Percentiles rank a stretch among this genome's conserved stretches.
These are phyloP conservation scores for Machimus rusticus DNA, from an alignment of 2,888 invertebrate genomes.

Conservation along the genomic window DNA sequence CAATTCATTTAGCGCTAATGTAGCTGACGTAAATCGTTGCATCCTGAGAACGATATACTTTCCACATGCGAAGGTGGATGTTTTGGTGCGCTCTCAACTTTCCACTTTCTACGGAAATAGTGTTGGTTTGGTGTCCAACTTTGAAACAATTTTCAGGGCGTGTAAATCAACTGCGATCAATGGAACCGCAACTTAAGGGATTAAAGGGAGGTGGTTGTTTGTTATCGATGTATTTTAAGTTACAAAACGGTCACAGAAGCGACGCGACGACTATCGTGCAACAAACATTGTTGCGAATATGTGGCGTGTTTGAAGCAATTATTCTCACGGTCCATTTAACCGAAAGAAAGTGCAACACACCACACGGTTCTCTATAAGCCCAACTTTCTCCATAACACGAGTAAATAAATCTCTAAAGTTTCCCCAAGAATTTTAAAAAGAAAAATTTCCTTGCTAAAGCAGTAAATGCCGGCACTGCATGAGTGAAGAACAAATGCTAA, in stretches of 20 bases:
- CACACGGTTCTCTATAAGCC: background rate
- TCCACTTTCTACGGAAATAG: background rate
- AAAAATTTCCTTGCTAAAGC: background rate
- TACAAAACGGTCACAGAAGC: background rate
- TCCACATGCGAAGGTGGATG: background rate
- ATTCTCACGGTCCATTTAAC: background rate
- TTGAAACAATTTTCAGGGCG: background rate
- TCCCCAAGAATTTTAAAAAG: background rate
- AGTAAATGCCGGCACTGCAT: background rate
- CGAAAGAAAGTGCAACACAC: background rate
- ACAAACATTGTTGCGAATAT: background rate
- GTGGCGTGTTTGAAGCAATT: background rate
- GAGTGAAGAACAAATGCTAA: background rate
- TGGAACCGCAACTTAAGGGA: background rate
- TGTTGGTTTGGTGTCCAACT: background rate
- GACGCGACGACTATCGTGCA: background rate
- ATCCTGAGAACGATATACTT: background rate
- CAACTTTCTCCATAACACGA: background rate
- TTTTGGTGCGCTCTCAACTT: background rate
- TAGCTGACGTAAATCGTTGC: background rate
- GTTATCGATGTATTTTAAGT: background rate
- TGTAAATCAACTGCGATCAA: constrained; percentile 1
- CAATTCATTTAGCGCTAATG: background rate
- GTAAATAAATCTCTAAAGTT: background rate
- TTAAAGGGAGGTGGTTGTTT: background rate